Conservation (phyloP, 2,113 vertebrate species). For the Platysternon megacephalum region DNA sequence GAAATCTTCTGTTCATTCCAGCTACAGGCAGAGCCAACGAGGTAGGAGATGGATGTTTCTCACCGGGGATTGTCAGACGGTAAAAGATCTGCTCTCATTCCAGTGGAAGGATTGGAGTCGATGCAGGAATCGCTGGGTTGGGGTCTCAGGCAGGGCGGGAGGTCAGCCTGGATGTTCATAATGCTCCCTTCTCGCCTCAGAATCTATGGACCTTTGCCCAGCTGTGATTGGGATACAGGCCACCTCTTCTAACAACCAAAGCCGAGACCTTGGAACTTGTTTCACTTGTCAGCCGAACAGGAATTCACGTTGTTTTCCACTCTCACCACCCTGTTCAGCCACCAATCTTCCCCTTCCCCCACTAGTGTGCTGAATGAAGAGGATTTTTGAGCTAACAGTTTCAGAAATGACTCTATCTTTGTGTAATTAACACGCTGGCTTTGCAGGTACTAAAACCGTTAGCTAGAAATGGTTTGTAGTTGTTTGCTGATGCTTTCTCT, state of each 20-base stretch:
- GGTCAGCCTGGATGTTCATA: background rate
- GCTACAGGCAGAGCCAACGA: too few species aligned
- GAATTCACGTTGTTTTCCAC: background rate
- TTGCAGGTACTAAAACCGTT: rapidly evolving
- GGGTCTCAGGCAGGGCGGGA: background rate
- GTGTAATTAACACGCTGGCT: background rate
- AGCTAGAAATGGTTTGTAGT: background rate
- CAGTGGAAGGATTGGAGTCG: background rate
- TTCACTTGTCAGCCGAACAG: background rate
- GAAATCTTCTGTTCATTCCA: background rate
- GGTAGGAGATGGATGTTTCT: background rate
- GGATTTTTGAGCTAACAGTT: background rate
- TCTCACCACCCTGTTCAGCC: background rate
- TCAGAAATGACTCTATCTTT: background rate
- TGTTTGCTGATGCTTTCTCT: background rate
- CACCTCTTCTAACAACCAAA: too few species aligned
- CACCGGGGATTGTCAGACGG: background rate
- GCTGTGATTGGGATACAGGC: background rate
- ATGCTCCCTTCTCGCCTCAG: rapidly evolving
- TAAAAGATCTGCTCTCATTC: background rate
- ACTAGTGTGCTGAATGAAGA: background rate
- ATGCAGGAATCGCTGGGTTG: background rate
- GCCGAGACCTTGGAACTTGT: background rate
- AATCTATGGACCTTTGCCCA: rapidly evolving
- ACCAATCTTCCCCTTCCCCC: background rate